Evolutionary conservation across 2,888 invertebrate genomes (phyloP), one percentile per base, ranked within the genome.

Genomic region (Orchesellides sinensis): DNA sequence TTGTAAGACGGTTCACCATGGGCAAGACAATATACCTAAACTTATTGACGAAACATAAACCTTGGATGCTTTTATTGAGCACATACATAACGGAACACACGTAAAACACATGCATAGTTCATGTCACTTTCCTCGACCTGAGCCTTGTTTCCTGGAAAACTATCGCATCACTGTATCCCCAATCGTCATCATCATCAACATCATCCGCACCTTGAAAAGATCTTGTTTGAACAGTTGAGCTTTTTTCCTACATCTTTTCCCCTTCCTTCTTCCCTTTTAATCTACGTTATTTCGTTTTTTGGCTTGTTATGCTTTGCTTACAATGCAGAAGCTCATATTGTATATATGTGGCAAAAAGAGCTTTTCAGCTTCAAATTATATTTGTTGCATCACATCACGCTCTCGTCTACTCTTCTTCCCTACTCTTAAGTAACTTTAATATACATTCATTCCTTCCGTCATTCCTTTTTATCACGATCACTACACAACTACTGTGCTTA

Each of bases 141-240:
- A n/a, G n/a, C n/a, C n/a, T n/a, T n/a, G n/a, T n/a, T n/a, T n/a
- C n/a, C n/a, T n/a, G n/a, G n/a, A n/a, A n/a, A n/a, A n/a, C 40
- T n/a, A 40, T n/a, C 40, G 10, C 40, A 8, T 40, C 40, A 40
- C n/a, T n/a, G n/a, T n/a, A n/a, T n/a, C n/a, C n/a, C n/a, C n/a
- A 5, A 17, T 69, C 69, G 52, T 69, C 54, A 69, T 69, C 49
- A 47, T 68, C 68, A 45, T 56, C 54, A 54, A 23, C 70, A 27
- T 27, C 40, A 59, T 72, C 35, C 59, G 23, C 47, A 73, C 61
- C 72, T 73, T 73, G 47, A 73, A 69, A 69, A 19, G 49, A 21
- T 59, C 17, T 27, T 59, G 72, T 73, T 72, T 72, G 70, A 59
- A 61, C 72, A 61, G 47, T 45, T 25, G 59, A 73, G 72, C 72